A percentile compares a stretch with the other conserved stretches of the same genome.
These are phyloP conservation scores for Megamerina dolium DNA, from an alignment of 2,888 invertebrate species.

Conservation along the genomic window DNA sequence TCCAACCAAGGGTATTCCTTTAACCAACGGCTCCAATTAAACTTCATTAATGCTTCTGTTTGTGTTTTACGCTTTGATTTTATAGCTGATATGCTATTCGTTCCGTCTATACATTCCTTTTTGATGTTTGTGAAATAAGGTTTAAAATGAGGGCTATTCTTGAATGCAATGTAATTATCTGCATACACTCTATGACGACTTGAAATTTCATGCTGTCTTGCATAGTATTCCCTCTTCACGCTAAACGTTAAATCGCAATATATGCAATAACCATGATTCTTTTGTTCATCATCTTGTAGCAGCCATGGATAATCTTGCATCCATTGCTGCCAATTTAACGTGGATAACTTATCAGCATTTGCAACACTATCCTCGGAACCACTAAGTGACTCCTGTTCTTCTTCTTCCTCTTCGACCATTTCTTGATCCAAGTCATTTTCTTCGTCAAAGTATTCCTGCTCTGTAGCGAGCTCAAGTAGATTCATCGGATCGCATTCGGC, in stretches of 20 bases:
- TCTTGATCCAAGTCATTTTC: background rate
- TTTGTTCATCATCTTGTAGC: constrained; percentile 31
- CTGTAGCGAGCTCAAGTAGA: constrained; percentile 27
- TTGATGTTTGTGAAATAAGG: too few species aligned
- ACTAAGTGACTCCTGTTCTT: background rate
- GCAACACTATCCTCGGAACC: background rate
- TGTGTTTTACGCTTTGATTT: constrained; percentile 29
- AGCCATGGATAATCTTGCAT: constrained; percentile 35
- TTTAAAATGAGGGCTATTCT: too few species aligned
- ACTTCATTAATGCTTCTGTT: constrained; percentile 30
- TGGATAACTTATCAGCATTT: background rate
- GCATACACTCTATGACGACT: constrained; percentile 36
- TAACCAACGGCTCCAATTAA: constrained; percentile 37
- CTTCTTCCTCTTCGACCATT: background rate
- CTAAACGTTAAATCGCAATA: constrained; percentile 34
- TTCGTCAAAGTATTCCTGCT: constrained; percentile 1
- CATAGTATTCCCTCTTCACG: constrained; percentile 18
- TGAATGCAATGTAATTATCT: constrained; percentile 32
- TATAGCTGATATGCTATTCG: constrained; percentile 25
- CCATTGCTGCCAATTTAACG: constrained; percentile 23
- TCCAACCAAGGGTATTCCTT: constrained; percentile 30
- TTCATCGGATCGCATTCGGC: constrained; percentile 33
- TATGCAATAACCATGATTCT: constrained; percentile 31
- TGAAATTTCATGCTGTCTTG: constrained; percentile 30
- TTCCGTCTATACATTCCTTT: constrained; percentile 36